Conservation (phyloP, 2,888 invertebrate species). For the Andrena bucephala region DNA sequence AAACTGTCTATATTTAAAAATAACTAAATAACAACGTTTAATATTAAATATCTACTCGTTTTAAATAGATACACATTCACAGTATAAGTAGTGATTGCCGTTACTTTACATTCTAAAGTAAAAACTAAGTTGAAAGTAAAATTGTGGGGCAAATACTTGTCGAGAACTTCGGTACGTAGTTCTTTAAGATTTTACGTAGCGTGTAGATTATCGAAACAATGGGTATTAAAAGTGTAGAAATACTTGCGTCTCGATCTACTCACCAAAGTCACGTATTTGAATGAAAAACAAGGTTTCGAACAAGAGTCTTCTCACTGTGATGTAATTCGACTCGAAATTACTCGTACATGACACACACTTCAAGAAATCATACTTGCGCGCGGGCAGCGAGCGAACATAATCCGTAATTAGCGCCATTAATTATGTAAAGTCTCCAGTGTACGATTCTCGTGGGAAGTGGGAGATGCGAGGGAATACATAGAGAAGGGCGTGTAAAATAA, state of each 20-base stretch:
- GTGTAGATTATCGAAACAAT: neutral
- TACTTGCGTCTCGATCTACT: neutral
- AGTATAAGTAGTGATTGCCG: too few relatives aligned
- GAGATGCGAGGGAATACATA: neutral
- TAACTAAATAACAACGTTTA: too few relatives aligned
- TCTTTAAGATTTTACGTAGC: too few relatives aligned
- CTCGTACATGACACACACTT: neutral
- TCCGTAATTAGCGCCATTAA: conserved; percentile 28
- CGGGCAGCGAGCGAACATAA: neutral
- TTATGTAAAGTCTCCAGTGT: conserved; percentile 26
- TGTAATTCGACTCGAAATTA: conserved; percentile 6
- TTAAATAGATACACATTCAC: too few relatives aligned
- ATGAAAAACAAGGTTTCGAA: neutral
- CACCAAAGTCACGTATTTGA: neutral
- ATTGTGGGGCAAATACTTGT: too few relatives aligned
- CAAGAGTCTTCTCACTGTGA: conserved; percentile 8
- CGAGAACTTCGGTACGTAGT: too few relatives aligned
- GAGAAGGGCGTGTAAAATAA: neutral
- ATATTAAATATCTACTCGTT: too few relatives aligned
- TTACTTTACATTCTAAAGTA: too few relatives aligned
- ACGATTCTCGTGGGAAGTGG: conserved; percentile 1
- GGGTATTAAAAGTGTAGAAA: neutral
- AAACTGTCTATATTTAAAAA: too few relatives aligned
- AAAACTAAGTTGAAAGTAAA: too few relatives aligned
- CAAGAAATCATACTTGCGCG: neutral